Evolutionary conservation across 2,888 invertebrate species (phyloP), one percentile per base, ranked within the genome.

Genomic region (Polydesmus complanatus): DNA sequence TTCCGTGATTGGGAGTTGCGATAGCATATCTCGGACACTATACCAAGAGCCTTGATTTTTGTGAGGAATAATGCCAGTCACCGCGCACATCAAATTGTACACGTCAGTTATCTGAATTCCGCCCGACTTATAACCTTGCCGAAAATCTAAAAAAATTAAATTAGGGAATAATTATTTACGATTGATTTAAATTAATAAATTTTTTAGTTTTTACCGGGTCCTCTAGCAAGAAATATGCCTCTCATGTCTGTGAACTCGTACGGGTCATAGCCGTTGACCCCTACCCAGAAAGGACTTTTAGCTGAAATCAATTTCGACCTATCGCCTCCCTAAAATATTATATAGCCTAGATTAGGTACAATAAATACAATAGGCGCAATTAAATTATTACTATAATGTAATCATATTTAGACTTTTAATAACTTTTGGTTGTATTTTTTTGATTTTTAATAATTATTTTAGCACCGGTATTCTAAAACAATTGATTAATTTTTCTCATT

Each of bases 1-100:
- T 47, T 60, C 60, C 3, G 60, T n/a, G 19, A 27, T 21, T 8
- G 61, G 61, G 5, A 57, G 25, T 21, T 61, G 56, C 1, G 37
- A 22, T 48, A 61, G 23, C 61, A 61, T 57, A 22, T 61, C 61
- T 11, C 61, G 49, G 51, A 57, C 61, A 18, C 51, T 61, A 37
- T 57, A 50, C 61, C 61, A 61, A 23, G 56, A 57, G 19, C 61
- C 61, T 57, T 61, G 61, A 50, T 61, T 61, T 56, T 51, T 49
- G 37, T 61, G 61, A 8, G 61, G 61, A 27, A 50, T 22, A 19
- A 61, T 52, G 18, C 61, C 61, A 14, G 61, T 61, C n/a, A 61
- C 52, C 18, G 61, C 61, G 27, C 61, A 61, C 61, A 61, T 61
- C 19, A 61, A 22, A 52, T 61, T 61, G 37, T 61, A 61, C 21